Base-by-base conservation (phyloP, 2,888 invertebrate species). In the Coelogynopora nodosa region DNA sequence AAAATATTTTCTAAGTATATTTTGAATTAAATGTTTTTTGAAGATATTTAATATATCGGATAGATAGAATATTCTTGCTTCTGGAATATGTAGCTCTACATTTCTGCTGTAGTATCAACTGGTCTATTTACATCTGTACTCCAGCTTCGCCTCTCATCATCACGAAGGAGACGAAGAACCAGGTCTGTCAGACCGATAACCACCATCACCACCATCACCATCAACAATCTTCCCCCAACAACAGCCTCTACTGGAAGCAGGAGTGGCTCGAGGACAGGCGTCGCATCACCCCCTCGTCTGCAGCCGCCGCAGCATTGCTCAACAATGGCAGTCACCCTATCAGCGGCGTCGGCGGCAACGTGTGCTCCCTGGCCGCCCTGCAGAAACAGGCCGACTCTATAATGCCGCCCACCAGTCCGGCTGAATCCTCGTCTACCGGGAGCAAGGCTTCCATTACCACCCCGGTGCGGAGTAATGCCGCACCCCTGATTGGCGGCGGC, bases 381-480 rank as follows among this genome's bases (percentile, higher is more conserved):
- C 74, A 74, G 74, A 74, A 74, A 26, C 74, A 74, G 23, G 74
- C 67, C 5, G 67, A 80, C 26, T 85, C 85, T 84, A 5, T 74
- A 10, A 23, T 74, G 74, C 74, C 74, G 23, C 74, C 74, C 74
- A 74, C 74, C 5, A 74, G 74, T 26, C 74, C 74, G 18, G 74
- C 74, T 23, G 74, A 74, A 23, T 74, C 74, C 74, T 74, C 74
- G 2, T 74, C 74, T 2, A 74, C 74, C 2, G 74, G 74, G 27
- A 74, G 74, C 23, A 74, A 74, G 74, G 23, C 74, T 74, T 74
- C 74, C 2, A 10, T 49, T 10, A 49, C 49, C 5, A 49, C 49
- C 5, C 49, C 49, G 49, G 49, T 49, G 5, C 49, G 18, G 5
- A 18, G 49, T 18, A 5, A 5, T 10, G 2, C 27, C 74, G 23